These are phyloP conservation scores for Acipenser transmontanus DNA, from an alignment of 2,797 vertebrate species.

Conservation along the genomic window DNA sequence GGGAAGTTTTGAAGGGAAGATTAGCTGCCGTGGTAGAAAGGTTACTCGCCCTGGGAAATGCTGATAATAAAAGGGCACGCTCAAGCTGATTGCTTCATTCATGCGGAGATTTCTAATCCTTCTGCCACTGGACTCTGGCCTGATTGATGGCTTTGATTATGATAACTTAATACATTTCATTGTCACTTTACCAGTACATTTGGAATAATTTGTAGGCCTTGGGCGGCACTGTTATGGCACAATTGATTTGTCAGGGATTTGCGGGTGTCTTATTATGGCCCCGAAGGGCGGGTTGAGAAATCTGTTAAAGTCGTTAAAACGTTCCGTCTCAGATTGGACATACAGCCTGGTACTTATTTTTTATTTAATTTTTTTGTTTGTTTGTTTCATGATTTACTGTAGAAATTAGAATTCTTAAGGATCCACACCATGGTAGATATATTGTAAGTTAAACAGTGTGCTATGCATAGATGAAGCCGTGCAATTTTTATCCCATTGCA, in stretches of 20 bases:
- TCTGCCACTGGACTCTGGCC: neutral
- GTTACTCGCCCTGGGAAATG: slow-evolving; percentile 18
- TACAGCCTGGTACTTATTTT: too few species aligned
- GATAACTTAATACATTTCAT: slow-evolving; percentile 16
- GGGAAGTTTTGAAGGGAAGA: slow-evolving; percentile 30
- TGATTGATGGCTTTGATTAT: slow-evolving; percentile 26
- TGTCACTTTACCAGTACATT: slow-evolving; percentile 6
- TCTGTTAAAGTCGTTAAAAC: too few species aligned
- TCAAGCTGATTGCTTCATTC: slow-evolving; percentile 14
- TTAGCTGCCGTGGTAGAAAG: slow-evolving; percentile 26
- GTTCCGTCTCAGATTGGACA: too few species aligned
- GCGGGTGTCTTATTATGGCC: slow-evolving; percentile 13
- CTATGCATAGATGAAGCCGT: too few species aligned
- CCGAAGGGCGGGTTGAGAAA: slow-evolving; percentile 12
- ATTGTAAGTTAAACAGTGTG: too few species aligned
- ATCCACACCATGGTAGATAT: too few species aligned
- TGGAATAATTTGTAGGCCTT: slow-evolving; percentile 3
- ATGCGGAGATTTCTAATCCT: neutral
- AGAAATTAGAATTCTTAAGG: too few species aligned
- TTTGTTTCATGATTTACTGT: too few species aligned
- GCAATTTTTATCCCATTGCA: too few species aligned
- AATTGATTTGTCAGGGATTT: slow-evolving; percentile 27
- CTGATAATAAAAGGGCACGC: slow-evolving; percentile 7
- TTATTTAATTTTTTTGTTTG: too few species aligned
- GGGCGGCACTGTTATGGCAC: slow-evolving; percentile 15